Evolutionary conservation across 2,888 invertebrate genomes (phyloP), one percentile per base, ranked within the genome.

Genomic region (Cynaeus angustus): DNA sequence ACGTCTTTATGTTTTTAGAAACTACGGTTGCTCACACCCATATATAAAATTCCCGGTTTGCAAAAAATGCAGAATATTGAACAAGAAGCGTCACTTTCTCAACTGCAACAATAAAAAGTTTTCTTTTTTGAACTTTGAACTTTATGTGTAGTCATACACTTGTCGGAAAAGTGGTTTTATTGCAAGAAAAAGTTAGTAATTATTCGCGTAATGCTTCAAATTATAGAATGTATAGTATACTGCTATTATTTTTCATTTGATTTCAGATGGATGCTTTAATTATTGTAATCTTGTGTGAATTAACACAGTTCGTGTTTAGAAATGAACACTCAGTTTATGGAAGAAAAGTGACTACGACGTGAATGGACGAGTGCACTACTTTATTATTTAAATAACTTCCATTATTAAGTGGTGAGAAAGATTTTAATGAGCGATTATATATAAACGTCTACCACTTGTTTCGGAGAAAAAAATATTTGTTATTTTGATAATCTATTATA

Each of bases 41-140:
- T 12, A 10, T 12, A 43, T 43, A 43, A 46, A 46, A 13, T 7
- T 16, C 8, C 6, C 3, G 6, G 21, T 46, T 14, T 16, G 21
- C 12, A 16, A 46, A 46, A 46, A n/a, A 14, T 10, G 30, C 52
- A n/a, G 13, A 13, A 33, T 52, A 14, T 52, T 13, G 13, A 14
- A 16, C 55, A 55, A 30, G 52, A 52, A 13, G 38, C 38, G 6
- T 9, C 55, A 13, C 58, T 58, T 58, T 58, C 58, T 58, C 37
- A n/a, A 55, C 12, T 52, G 13, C 33, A 52, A 55, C 58, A 41
- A 58, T 58, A 26, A 43, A 58, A 45, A 28, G 16, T 46, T 46
- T 46, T 46, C 12, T 30, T 48, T 38, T 7, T 13, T 28, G 58
- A 58, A 41, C 58, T 58, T 28, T 58, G 58, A 58, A 58, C 58